These are phyloP conservation scores for Gerris lacustris DNA, from an alignment of 2,888 invertebrate genomes.

Conservation along the genomic window DNA sequence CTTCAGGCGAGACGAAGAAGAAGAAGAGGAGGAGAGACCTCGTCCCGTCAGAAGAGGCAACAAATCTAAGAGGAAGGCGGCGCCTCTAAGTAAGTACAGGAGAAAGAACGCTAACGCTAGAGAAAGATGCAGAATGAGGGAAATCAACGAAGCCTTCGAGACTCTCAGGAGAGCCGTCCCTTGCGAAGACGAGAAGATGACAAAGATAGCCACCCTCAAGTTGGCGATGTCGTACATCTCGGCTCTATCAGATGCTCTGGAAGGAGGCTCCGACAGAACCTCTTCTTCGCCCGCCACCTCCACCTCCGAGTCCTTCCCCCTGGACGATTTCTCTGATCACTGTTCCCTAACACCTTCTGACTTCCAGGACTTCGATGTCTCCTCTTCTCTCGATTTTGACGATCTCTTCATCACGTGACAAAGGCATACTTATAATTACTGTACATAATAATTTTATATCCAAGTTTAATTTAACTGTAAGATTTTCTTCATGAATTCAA, in stretches of 20 bases:
- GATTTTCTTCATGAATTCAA: no score
- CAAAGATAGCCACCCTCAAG: conserved; percentile 76
- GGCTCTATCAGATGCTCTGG: conserved; percentile 53
- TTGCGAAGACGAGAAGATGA: conserved; percentile 53
- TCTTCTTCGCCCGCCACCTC: conserved; percentile 6
- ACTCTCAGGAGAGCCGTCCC: conserved; percentile 65
- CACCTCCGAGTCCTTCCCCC: conserved; percentile 12
- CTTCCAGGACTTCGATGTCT: conserved; percentile 20
- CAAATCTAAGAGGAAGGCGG: conserved; percentile 44
- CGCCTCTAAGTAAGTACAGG: conserved; percentile 73
- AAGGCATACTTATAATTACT: no score
- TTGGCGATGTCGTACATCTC: conserved; percentile 79
- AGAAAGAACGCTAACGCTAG: conserved; percentile 81
- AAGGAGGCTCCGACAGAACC: conserved; percentile 33
- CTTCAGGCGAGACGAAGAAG: conserved; percentile 31
- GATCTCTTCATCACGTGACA: not conserved
- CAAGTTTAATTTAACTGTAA: no score
- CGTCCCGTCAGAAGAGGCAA: conserved; percentile 35
- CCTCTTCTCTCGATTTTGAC: conserved; percentile 11
- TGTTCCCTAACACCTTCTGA: conserved; percentile 21
- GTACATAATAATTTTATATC: no score
- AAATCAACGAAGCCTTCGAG: conserved; percentile 81
- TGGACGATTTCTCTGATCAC: conserved; percentile 22
- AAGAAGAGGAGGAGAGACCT: conserved; percentile 27
- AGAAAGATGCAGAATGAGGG: conserved; percentile 74